phyloP scores from a whole-genome alignment of 2,888 invertebrate genomes.

The Idaea straminata region DNA sequence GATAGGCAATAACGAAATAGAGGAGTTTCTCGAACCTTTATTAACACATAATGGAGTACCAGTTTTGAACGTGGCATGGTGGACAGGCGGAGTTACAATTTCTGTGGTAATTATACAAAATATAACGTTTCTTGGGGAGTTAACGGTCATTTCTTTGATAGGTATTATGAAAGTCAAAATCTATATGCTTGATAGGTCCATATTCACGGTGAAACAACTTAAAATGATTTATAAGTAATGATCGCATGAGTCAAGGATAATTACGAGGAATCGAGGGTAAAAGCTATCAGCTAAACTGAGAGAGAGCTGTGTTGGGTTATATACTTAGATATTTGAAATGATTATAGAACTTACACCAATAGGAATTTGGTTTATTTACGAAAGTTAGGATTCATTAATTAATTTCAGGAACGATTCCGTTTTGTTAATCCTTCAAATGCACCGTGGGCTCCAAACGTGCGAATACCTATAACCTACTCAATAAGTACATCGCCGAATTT shows the following conservation, averaged over 20 bases:
- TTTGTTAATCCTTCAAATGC: conserved; percentile 25
- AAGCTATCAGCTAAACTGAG: too few relatives aligned
- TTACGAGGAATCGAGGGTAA: too few relatives aligned
- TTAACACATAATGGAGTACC: not conserved
- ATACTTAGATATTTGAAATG: too few relatives aligned
- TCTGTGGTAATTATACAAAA: not conserved
- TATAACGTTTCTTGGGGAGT: not conserved
- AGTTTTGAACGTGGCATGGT: conserved; percentile 1
- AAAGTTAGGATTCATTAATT: conserved; percentile 1
- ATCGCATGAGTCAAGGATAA: too few relatives aligned
- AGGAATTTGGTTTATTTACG: not conserved
- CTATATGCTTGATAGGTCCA: too few relatives aligned
- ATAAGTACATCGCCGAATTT: conserved; percentile 60
- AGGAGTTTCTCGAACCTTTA: not conserved
- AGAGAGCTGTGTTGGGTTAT: too few relatives aligned
- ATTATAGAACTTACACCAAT: too few relatives aligned
- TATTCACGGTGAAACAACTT: too few relatives aligned
- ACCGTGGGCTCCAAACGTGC: conserved; percentile 10
- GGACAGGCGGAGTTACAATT: not conserved
- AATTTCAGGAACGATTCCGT: conserved; percentile 49
- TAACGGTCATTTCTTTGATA: too few relatives aligned
- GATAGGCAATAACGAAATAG: not conserved
- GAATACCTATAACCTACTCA: conserved; percentile 75
- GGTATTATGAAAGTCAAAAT: too few relatives aligned
- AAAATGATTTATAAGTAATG: too few relatives aligned